Base-by-base conservation (phyloP, 2,888 invertebrate species). In the Pyrgus malvae region DNA sequence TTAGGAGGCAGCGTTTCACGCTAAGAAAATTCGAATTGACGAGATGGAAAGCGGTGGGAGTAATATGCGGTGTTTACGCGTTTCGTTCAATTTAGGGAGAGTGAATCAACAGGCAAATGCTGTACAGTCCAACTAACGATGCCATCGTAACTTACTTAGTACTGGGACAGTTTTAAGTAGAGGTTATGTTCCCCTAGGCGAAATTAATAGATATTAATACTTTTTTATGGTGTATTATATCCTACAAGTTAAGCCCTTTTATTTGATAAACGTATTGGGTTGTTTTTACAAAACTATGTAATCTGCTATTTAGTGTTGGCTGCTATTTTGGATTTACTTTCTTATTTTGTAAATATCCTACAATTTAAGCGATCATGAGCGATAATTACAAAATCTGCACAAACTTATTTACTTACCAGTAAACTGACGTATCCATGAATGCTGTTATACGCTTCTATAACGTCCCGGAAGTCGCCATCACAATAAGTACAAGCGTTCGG, bases 371-470 rank as follows among this genome's bases (percentile, higher is more conserved):
- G n/a, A n/a, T n/a, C n/a, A n/a, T n/a, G n/a, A n/a, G n/a, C n/a
- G n/a, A n/a, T n/a, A n/a, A n/a, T n/a, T n/a, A n/a, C n/a, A n/a
- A n/a, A n/a, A n/a, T n/a, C n/a, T n/a, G n/a, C n/a, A n/a, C n/a
- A n/a, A n/a, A n/a, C n/a, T n/a, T n/a, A n/a, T n/a, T 16, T 21
- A 90, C 92, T 85, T 71, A 98, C 96, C 76, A 95, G 78, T 21
- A 97, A 89, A 35, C 96, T 95, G 56, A 95, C 92, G 77, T 96
- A 97, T 57, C 97, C 96, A 77, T 98, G 98, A 50, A 94, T 91
- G 29, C 93, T 80, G 40, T 93, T 92, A 77, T 96, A 96, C 0
- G 88, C 86, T 21, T 90, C 77, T 16, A 94, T 87, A 38, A 94
- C 81, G 45, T 93, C 91, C 55, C 92, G 85, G 48, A 93, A 86